A percentile compares a stretch with the other conserved stretches of the same genome.
phyloP scores from a whole-genome alignment of 1,140 invertebrate species.

The Tetramorium alpestre region DNA sequence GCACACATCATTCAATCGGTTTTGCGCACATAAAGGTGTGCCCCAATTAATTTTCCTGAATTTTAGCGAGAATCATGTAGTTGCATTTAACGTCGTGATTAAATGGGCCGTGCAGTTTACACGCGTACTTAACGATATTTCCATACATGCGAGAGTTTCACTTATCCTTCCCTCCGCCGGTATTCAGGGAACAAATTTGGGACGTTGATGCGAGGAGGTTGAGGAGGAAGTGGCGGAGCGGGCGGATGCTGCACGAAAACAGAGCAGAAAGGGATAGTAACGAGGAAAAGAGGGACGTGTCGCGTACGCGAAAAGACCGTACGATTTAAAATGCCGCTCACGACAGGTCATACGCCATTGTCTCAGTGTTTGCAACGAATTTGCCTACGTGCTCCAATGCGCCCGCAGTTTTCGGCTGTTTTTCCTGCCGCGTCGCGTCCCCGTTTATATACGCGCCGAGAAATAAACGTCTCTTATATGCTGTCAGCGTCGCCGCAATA shows the following conservation, averaged over 20 bases:
- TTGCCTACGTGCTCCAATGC: constrained; percentile 81
- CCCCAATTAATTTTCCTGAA: neutral
- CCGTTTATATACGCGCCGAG: constrained; percentile 76
- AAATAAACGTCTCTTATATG: constrained; percentile 77
- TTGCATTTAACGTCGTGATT: constrained; percentile 27
- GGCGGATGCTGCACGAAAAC: neutral
- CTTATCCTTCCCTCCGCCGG: constrained; percentile 23
- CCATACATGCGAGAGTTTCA: constrained; percentile 32
- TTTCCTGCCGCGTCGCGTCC: constrained; percentile 42
- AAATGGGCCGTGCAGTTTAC: constrained; percentile 3
- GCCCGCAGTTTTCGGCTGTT: constrained; percentile 71
- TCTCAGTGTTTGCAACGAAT: constrained; percentile 83
- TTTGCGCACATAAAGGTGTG: neutral
- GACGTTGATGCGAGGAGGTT: constrained; percentile 27
- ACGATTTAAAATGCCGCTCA: constrained; percentile 80
- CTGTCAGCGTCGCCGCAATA: constrained; percentile 57
- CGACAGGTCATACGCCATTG: constrained; percentile 79
- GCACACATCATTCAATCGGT: neutral
- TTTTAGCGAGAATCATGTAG: constrained; percentile 15
- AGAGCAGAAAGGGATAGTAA: neutral
- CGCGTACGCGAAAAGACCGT: constrained; percentile 56
- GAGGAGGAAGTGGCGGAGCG: constrained; percentile 26
- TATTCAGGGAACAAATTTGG: constrained; percentile 52
- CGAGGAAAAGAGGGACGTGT: constrained; percentile 66
- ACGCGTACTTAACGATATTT: constrained; percentile 43